Evolutionary conservation across 2,888 invertebrate genomes (phyloP).

Genomic region (Hemistola chrysoprasaria): DNA sequence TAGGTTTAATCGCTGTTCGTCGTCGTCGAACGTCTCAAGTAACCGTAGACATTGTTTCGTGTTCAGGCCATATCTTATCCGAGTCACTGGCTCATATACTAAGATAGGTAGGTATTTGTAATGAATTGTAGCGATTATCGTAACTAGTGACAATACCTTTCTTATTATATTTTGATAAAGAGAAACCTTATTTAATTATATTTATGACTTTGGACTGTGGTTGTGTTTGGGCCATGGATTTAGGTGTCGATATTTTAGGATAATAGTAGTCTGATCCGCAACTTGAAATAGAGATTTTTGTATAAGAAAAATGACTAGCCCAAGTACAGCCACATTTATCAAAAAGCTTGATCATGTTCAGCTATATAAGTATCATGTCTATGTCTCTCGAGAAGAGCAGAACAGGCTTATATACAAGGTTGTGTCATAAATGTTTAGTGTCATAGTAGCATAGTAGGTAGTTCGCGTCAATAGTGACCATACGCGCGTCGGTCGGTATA

Average conservation of each 20-base stretch:
- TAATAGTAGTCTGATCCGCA: no score
- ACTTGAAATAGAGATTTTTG: no score
- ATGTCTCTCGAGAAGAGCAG: slow-evolving; percentile 8
- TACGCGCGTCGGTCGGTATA: slow-evolving; percentile 2
- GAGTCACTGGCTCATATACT: slow-evolving; percentile 45
- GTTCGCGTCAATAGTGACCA: slow-evolving; percentile 12
- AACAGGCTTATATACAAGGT: slow-evolving; percentile 54
- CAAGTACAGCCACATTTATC: no score
- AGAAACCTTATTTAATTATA: slow-evolving; percentile 24
- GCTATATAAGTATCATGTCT: no score
- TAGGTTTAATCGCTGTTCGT: slow-evolving; percentile 65
- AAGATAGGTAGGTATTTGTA: slow-evolving; percentile 43
- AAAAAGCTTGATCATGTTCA: no score
- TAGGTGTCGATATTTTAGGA: no score
- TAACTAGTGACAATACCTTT: slow-evolving; percentile 57
- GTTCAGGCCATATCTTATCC: slow-evolving; percentile 65
- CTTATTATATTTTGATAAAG: slow-evolving; percentile 63
- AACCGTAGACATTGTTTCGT: slow-evolving; percentile 58
- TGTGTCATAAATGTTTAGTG: slow-evolving; percentile 46
- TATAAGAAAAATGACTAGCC: no score
- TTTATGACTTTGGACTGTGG: background rate
- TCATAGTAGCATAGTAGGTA: background rate
- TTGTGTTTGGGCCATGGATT: background rate
- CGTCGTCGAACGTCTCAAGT: slow-evolving; percentile 51
- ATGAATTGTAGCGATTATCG: slow-evolving; percentile 42